Conservation (phyloP, 2,888 invertebrate genomes). For the Netelia virgata region DNA sequence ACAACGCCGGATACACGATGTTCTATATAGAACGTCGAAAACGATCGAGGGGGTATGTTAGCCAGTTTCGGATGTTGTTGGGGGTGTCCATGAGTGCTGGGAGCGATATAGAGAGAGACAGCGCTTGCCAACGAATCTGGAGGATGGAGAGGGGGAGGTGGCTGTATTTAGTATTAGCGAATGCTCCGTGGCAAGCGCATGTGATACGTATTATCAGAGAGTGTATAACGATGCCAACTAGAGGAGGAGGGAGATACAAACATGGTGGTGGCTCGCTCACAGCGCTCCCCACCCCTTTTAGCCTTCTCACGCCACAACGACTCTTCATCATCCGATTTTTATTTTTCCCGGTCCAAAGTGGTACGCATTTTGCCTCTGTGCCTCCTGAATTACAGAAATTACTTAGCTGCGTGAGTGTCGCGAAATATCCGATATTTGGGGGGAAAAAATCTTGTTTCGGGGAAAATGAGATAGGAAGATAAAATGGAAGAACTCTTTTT, state of each 20-base stretch:
- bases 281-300: constrained; percentile 13
- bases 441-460: too few relatives aligned
- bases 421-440: too few relatives aligned
- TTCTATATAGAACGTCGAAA: constrained; percentile 20
- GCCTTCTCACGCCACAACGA: constrained; percentile 73
- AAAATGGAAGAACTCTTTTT: too few relatives aligned
- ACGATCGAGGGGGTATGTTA: constrained; percentile 28
- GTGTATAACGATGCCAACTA: constrained; percentile 1
- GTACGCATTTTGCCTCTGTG: constrained; percentile 24
- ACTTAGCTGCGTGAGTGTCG: too few relatives aligned
- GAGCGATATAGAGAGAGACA: constrained; percentile 22
- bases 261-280: neutral
- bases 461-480: too few relatives aligned
- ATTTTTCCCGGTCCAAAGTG: neutral
- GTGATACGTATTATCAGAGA: constrained; percentile 5
- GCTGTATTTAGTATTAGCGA: constrained; percentile 22
- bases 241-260: neutral
- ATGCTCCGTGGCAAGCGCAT: constrained; percentile 19
- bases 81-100: constrained; percentile 6
- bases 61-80: constrained; percentile 45
- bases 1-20: constrained; percentile 30
- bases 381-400: neutral
- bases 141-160: neutral
- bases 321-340: constrained; percentile 81
- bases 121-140: neutral